phyloP scores from a whole-genome alignment of 2,113 vertebrate genomes.

The Cyphomyrus plagiostoma region DNA sequence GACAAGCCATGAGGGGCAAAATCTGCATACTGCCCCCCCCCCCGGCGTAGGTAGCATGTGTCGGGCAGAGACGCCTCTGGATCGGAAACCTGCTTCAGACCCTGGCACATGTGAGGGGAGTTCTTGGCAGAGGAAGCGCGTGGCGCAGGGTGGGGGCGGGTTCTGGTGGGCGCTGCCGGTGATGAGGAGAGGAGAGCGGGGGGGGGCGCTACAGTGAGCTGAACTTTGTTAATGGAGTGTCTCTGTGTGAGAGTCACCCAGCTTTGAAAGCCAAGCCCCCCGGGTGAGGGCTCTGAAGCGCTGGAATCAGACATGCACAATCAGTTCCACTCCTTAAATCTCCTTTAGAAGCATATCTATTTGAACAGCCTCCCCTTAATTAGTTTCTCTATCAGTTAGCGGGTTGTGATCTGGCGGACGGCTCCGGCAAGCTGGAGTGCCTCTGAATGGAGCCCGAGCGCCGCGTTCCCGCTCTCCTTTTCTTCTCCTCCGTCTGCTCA shows the following conservation, averaged over 20 bases:
- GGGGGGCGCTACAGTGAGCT: conserved; percentile 45
- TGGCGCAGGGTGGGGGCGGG: conserved; percentile 10
- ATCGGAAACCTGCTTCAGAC: neutral
- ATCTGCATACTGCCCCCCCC: neutral
- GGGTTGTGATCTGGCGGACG: conserved; percentile 66
- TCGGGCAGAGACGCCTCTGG: neutral
- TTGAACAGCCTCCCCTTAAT: conserved; percentile 69
- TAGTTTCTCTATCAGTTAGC: conserved; percentile 73
- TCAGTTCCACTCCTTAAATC: conserved; percentile 74
- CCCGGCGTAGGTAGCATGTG: neutral
- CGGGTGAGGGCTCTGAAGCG: conserved; percentile 67
- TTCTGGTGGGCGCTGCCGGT: neutral
- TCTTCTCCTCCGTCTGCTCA: conserved; percentile 42
- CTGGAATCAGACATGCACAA: conserved; percentile 72
- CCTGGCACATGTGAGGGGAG: neutral
- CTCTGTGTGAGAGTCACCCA: conserved; percentile 62
- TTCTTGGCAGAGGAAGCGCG: conserved; percentile 21
- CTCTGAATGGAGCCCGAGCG: conserved; percentile 55
- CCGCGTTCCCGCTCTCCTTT: conserved; percentile 33
- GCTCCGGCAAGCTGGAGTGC: conserved; percentile 58
- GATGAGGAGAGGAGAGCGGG: conserved; percentile 1
- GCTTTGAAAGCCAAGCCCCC: conserved; percentile 71
- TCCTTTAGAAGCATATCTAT: conserved; percentile 71
- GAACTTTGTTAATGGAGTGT: conserved; percentile 72
- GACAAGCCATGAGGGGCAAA: neutral